Conservation (phyloP, 2,888 invertebrate genomes). For the Yponomeuta evonymella region DNA sequence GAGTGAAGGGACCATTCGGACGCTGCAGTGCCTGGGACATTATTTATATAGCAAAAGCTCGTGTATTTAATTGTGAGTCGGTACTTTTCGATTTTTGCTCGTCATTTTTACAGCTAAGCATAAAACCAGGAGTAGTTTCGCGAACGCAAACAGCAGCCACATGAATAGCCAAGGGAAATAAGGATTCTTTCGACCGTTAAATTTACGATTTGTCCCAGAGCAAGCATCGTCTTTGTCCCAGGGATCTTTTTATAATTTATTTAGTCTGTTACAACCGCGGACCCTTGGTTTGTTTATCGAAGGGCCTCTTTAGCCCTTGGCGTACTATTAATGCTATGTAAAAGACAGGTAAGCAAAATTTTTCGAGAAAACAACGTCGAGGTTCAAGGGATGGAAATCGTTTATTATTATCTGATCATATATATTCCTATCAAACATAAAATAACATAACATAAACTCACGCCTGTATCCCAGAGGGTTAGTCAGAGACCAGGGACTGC, state of each 20-base stretch:
- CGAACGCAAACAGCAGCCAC: slow-evolving; percentile 29
- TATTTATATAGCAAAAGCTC: neutral
- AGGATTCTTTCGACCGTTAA: slow-evolving; percentile 69
- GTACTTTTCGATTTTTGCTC: neutral
- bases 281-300: neutral
- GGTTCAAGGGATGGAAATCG: neutral
- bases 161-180: slow-evolving; percentile 65
- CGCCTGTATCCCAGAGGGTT: too few relatives aligned
- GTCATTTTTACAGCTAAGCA: neutral
- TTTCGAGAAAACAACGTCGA: neutral
- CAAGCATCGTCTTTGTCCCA: slow-evolving; percentile 55
- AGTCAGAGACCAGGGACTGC: too few relatives aligned
- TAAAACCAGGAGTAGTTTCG: neutral
- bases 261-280: slow-evolving; percentile 58
- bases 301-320: neutral
- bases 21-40: too few relatives aligned
- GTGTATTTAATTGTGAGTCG: neutral
- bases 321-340: neutral
- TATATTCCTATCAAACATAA: too few relatives aligned
- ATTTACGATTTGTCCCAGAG: slow-evolving; percentile 71
- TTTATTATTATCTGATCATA: too few relatives aligned
- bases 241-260: slow-evolving; percentile 73
- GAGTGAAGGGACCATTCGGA: too few relatives aligned
- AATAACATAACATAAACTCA: too few relatives aligned
- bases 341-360: neutral